These are phyloP conservation scores for Darevskia mixta DNA, from an alignment of 2,797 vertebrate species.

Conservation along the genomic window DNA sequence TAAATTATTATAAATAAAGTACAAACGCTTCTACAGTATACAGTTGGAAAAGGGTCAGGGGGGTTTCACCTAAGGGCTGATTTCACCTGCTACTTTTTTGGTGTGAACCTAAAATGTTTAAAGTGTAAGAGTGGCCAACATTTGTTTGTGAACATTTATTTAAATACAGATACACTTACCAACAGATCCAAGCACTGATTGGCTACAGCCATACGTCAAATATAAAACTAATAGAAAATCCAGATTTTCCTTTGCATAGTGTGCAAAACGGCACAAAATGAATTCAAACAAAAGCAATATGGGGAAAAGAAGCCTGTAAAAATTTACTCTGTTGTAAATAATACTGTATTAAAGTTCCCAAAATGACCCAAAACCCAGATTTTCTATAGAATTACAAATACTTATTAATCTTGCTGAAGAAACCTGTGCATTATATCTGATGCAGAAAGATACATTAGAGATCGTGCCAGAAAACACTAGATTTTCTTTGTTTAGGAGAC, in stretches of 20 bases:
- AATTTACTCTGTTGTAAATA: background rate
- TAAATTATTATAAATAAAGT: background rate
- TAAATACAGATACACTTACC: background rate
- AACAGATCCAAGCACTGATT: background rate
- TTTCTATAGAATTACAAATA: slow-evolving; percentile 26
- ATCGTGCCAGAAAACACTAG: slow-evolving; percentile 26
- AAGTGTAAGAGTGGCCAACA: background rate
- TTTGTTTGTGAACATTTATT: background rate
- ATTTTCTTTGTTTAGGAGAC: slow-evolving; percentile 49
- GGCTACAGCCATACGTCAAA: background rate
- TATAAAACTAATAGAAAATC: background rate
- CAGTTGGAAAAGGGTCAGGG: background rate
- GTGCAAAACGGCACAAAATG: background rate
- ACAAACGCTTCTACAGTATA: background rate
- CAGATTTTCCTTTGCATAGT: background rate
- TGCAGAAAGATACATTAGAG: slow-evolving; percentile 31
- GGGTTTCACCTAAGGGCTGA: background rate
- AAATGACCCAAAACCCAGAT: slow-evolving; percentile 35
- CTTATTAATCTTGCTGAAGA: background rate
- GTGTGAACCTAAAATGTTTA: background rate
- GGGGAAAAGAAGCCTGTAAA: background rate
- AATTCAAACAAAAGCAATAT: background rate
- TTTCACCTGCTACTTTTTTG: background rate
- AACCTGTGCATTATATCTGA: background rate
- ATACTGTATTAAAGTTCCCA: background rate